A percentile compares a stretch with the other conserved stretches of the same genome.
Evolutionary conservation across 1,140 invertebrate species (phyloP).

Genomic region (Daktulosphaira vitifoliae): DNA sequence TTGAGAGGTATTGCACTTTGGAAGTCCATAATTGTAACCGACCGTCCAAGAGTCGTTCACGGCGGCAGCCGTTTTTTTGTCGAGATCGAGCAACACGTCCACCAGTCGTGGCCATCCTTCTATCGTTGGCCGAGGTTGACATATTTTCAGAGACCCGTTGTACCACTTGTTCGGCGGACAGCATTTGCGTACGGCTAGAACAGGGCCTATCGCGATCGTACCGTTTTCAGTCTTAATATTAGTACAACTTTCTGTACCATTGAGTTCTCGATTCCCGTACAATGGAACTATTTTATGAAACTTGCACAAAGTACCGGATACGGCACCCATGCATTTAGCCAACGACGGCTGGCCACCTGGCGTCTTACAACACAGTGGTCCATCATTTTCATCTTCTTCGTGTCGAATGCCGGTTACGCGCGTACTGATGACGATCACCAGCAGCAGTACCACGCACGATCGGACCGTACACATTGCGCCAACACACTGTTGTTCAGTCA

Average conservation of each 20-base stretch:
- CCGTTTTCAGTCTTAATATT: too few species aligned
- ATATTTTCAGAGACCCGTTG: background rate
- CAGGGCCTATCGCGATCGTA: too few species aligned
- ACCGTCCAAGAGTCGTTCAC: background rate
- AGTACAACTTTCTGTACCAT: background rate
- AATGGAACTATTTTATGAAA: background rate
- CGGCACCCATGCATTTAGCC: background rate
- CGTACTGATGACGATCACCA: background rate
- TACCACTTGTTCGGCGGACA: constrained; percentile 5
- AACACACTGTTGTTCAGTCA: background rate
- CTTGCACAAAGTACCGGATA: background rate
- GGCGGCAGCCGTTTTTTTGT: too few species aligned
- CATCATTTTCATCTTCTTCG: background rate
- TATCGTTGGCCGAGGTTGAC: background rate
- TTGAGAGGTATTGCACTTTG: background rate
- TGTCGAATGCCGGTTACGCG: background rate
- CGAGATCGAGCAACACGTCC: background rate
- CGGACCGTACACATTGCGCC: constrained; percentile 2
- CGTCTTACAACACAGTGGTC: background rate
- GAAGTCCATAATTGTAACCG: constrained; percentile 12
- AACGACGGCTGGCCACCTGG: background rate
- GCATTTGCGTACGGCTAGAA: background rate
- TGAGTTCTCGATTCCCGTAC: background rate
- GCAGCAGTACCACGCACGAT: constrained; percentile 1
- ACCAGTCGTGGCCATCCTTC: background rate